Base-by-base conservation (phyloP, 2,888 invertebrate species). In the Agrotis puta region DNA sequence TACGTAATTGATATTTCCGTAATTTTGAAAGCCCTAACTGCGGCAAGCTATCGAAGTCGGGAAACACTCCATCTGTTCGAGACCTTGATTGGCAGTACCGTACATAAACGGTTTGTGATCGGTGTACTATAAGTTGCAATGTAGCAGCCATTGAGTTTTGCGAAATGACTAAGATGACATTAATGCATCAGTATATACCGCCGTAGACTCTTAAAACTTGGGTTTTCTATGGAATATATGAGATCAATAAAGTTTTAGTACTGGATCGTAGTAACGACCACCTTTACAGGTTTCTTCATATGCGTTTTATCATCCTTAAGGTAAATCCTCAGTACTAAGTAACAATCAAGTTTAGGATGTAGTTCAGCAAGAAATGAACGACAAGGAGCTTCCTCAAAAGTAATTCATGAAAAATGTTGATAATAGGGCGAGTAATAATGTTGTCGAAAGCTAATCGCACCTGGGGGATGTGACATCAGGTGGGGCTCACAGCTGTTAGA, bases 401-500 rank as follows among this genome's bases (percentile, higher is more conserved):
- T 13, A 11, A 16, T 20, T 58, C 27, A 58, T 39, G 39, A n/a
- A 47, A 5, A 18, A 47, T 56, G 9, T 57, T 27, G 2, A 51
- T 51, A 58, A 51, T 33, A 3, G 20, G n/a, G 13, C 33, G 24
- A 54, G 57, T 72, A 43, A 69, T 69, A 62, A 47, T 22, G 16
- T 62, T 57, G 24, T 65, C 47, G 51, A 47, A 63, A 51, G 7
- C 24, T 50, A 64, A 48, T 33, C 61, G 18, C 70, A 75, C 58
- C 62, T 67, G 54, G 24, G 67, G 51, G 56, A 69, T 66, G 45
- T 62, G 53, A 47, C 70, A 73, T 70, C 86, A 74, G 80, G 83
- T 74, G 73, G 57, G 66, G 61, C 48, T 66, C 56, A 77, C 85
- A 84, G 77, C 81, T 87, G 83, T 80, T 65, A 74, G 70, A 78